A percentile compares a stretch with the other conserved stretches of the same genome.
phyloP scores from a whole-genome alignment of 2,888 invertebrate genomes.

The Rotaria socialis region DNA sequence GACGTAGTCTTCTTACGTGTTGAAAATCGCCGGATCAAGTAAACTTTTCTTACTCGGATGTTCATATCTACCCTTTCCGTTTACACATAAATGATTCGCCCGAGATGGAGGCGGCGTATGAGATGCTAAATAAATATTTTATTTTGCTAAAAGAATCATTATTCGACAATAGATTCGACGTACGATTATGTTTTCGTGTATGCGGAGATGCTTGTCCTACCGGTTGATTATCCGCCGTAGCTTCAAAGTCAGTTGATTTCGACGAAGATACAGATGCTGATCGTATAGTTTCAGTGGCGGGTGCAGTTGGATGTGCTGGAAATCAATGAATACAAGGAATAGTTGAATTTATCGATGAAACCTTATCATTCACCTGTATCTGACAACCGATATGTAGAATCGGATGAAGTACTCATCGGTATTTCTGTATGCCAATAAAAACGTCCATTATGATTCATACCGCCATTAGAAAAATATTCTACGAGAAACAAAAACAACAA shows the following conservation, averaged over 20 bases:
- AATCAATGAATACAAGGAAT: neutral
- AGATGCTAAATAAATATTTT: neutral
- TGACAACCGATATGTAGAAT: neutral
- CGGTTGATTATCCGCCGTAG: neutral
- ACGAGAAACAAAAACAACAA: neutral
- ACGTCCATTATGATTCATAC: constrained; percentile 29
- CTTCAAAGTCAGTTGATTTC: neutral
- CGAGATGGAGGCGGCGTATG: constrained; percentile 11
- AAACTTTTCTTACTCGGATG: constrained; percentile 32
- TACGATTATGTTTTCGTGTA: neutral
- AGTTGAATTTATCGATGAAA: too few relatives aligned
- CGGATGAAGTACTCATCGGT: neutral
- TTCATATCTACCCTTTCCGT: neutral
- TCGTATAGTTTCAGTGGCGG: neutral
- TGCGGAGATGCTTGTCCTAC: neutral
- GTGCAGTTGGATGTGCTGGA: neutral
- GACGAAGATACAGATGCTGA: constrained; percentile 20
- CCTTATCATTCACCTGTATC: neutral
- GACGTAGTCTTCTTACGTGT: neutral
- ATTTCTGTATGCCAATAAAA: constrained; percentile 33
- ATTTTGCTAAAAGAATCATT: neutral
- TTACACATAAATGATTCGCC: constrained; percentile 6
- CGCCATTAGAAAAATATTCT: constrained; percentile 17
- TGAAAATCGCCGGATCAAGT: neutral
- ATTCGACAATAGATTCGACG: neutral